Conservation (phyloP, 1,140 invertebrate species). For the Brachystomella parvula region DNA sequence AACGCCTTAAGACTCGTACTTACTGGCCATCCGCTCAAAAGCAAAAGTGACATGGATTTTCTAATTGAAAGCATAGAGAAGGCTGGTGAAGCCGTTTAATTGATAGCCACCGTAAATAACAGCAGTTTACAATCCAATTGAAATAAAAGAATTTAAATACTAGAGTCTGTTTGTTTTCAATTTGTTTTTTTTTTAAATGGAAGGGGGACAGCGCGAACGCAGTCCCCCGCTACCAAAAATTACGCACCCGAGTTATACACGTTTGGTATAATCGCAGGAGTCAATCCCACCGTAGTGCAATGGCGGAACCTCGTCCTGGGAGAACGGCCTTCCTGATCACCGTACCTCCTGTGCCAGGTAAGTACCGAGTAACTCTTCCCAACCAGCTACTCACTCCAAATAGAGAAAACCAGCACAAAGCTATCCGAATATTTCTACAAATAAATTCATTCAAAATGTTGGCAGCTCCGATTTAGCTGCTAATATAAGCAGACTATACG, state of each 20-base stretch:
- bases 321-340: constrained; percentile 57
- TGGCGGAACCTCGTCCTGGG: constrained; percentile 57
- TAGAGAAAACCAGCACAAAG: no score
- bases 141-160: background rate
- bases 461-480: background rate
- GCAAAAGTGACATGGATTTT: constrained; percentile 53
- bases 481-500: background rate
- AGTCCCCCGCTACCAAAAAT: constrained; percentile 60
- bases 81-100: constrained; percentile 47
- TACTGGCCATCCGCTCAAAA: constrained; percentile 62
- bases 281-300: constrained; percentile 62
- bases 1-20: constrained; percentile 87
- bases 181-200: background rate
- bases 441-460: background rate
- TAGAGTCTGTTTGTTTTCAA: background rate
- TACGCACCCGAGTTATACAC: constrained; percentile 59
- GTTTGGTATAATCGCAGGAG: constrained; percentile 64
- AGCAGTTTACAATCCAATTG: background rate
- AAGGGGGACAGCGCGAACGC: constrained; percentile 53
- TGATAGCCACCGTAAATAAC: background rate
- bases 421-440: no score
- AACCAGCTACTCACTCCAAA: no score
- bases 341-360: constrained; percentile 56
- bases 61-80: constrained; percentile 54
- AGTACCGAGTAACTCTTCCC: constrained; percentile 42